Conservation (phyloP, 2,888 invertebrate species). For the Eugnorisma glareosa region DNA sequence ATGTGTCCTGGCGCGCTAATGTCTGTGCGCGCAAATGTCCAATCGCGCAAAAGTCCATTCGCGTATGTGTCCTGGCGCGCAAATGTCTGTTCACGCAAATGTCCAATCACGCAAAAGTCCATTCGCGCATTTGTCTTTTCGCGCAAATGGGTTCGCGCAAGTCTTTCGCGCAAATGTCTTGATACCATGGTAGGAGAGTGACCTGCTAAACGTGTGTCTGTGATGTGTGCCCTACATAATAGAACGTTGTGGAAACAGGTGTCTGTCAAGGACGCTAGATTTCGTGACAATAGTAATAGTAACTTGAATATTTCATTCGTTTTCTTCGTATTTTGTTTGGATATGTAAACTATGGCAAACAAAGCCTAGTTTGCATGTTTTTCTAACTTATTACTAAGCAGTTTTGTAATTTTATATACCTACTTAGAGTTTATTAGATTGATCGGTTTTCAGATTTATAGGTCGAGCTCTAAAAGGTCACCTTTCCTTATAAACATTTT, state of each 20-base stretch:
- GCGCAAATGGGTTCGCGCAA: too few relatives aligned
- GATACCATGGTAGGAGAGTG: not conserved
- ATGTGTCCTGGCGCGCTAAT: too few relatives aligned
- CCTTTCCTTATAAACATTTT: too few relatives aligned
- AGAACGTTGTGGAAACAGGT: constrained; percentile 51
- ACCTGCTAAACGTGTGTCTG: not conserved
- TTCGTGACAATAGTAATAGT: constrained; percentile 12
- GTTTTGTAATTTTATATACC: not conserved
- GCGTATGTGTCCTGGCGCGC: too few relatives aligned
- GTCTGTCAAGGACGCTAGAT: constrained; percentile 52
- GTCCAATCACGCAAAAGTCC: too few relatives aligned
- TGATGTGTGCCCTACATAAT: constrained; percentile 51
- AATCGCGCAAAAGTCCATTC: too few relatives aligned
- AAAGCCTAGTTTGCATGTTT: not conserved
- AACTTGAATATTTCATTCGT: constrained; percentile 38
- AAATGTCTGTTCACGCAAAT: too few relatives aligned
- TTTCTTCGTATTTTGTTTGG: constrained; percentile 11
- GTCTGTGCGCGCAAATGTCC: too few relatives aligned
- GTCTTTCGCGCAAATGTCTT: too few relatives aligned
- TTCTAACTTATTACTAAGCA: not conserved
- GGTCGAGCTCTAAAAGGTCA: not conserved
- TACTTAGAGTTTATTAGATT: not conserved
- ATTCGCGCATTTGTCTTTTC: too few relatives aligned
- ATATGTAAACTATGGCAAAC: not conserved
- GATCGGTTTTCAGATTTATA: not conserved